A percentile compares a stretch with the other conserved stretches of the same genome.
Evolutionary conservation across 1,140 invertebrate genomes (phyloP).

Genomic region (Aphelinus atriplicis): DNA sequence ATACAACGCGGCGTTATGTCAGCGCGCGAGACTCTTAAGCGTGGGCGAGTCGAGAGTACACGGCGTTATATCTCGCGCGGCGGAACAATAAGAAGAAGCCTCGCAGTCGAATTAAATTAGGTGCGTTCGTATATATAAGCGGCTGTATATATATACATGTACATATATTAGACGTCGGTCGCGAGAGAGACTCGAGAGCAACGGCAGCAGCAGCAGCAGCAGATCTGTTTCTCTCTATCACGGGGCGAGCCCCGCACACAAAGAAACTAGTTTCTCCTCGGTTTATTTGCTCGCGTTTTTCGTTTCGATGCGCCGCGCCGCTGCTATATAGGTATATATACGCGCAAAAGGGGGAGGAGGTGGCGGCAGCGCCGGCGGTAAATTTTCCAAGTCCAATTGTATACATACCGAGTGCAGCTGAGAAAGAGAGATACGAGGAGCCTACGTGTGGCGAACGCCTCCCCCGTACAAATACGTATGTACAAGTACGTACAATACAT

Average conservation of each 20-base stretch:
- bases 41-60: too few species aligned
- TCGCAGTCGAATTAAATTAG: slow-evolving; percentile 34
- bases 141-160: slow-evolving; percentile 30
- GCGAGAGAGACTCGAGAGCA: not conserved
- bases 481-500: too few species aligned
- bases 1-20: too few species aligned
- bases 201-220: too few species aligned
- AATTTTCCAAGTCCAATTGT: slow-evolving; percentile 45
- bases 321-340: too few species aligned
- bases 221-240: too few species aligned
- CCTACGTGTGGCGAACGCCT: not conserved
- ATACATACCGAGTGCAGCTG: not conserved
- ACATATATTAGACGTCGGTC: slow-evolving; percentile 19
- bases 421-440: not conserved
- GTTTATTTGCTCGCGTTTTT: slow-evolving; percentile 40
- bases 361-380: slow-evolving; percentile 27
- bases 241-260: slow-evolving; percentile 11
- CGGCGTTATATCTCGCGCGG: too few species aligned
- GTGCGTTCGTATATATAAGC: slow-evolving; percentile 12
- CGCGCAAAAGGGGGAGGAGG: not conserved
- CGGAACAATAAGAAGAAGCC: not conserved
- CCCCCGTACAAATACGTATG: too few species aligned
- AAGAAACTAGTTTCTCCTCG: slow-evolving; percentile 45
- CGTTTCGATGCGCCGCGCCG: not conserved
- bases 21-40: too few species aligned